Evolutionary conservation across 2,113 vertebrate species (phyloP).

Genomic region (Caloenas nicobarica): DNA sequence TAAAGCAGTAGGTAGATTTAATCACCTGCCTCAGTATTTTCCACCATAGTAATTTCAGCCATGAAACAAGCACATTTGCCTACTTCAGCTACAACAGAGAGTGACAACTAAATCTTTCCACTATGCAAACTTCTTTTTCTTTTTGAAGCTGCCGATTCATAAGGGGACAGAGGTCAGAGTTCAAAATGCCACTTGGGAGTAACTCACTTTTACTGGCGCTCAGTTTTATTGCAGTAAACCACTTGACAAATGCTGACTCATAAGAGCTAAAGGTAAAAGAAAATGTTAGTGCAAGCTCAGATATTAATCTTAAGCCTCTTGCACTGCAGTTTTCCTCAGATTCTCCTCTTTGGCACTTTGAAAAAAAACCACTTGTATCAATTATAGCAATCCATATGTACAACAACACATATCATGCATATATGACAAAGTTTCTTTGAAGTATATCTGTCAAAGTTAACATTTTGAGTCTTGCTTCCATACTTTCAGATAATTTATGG

Average conservation of each 20-base stretch:
- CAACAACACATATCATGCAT: background rate
- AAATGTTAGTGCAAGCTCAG: background rate
- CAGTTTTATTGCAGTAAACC: conserved; percentile 23
- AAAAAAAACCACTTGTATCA: background rate
- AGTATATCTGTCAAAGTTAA: background rate
- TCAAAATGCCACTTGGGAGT: conserved; percentile 33
- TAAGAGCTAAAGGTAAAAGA: background rate
- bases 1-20: background rate
- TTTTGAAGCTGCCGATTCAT: conserved; percentile 35
- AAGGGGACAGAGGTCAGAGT: conserved; percentile 32
- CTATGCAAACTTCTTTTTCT: background rate
- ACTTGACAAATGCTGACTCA: background rate
- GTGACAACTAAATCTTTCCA: background rate
- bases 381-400: background rate
- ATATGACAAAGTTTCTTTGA: background rate
- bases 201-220: background rate
- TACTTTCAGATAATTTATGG: background rate
- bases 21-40: background rate
- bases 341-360: background rate
- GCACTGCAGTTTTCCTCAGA: background rate
- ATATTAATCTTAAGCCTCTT: background rate
- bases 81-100: background rate
- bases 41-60: background rate
- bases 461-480: background rate
- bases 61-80: background rate